Evolutionary conservation across 2,797 vertebrate genomes (phyloP).

Genomic region (Lepus townsendii): DNA sequence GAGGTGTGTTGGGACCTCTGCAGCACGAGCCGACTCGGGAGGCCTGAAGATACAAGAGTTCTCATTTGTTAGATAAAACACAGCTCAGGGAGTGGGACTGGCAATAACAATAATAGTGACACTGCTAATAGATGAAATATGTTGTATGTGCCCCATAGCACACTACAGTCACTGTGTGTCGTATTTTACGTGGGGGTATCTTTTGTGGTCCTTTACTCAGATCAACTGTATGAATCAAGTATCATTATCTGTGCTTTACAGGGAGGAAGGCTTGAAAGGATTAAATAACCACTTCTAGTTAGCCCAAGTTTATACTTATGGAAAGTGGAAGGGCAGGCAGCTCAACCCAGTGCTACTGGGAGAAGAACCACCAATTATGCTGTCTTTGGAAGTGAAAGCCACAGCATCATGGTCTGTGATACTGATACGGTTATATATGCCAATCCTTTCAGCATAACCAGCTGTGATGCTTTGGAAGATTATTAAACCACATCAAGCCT

Average conservation of each 20-base stretch:
- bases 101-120: neutral
- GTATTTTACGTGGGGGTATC: neutral
- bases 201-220: neutral
- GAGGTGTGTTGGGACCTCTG: neutral
- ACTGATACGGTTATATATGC: neutral
- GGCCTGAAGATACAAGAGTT: neutral
- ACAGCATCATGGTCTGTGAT: accelerated
- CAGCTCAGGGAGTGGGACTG: neutral
- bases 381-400: neutral
- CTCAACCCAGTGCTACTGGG: too few species aligned
- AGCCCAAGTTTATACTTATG: neutral
- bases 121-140: neutral
- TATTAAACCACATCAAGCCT: neutral
- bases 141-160: neutral
- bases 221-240: neutral
- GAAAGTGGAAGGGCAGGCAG: neutral
- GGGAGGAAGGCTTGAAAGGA: neutral
- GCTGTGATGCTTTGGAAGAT: neutral
- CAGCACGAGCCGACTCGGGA: neutral
- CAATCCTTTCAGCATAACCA: neutral
- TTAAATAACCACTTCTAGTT: neutral
- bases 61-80: neutral
- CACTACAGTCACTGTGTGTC: neutral
- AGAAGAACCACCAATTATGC: neutral
- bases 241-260: neutral